Base-by-base conservation (phyloP, 2,888 invertebrate species). In the Glaucopsyche alexis region DNA sequence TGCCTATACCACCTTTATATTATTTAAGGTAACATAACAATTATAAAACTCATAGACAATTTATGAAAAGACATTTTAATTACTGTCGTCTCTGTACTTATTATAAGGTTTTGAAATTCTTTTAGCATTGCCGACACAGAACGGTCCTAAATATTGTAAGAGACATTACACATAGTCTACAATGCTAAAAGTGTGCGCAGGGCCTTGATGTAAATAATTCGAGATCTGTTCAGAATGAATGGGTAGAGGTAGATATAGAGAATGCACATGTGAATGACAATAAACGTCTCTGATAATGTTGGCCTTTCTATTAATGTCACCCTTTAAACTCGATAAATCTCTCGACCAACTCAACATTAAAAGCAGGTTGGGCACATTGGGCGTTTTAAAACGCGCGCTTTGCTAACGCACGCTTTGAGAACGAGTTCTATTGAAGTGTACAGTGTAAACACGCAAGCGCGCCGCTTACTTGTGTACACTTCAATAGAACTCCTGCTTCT, bases 251-350 rank as follows among this genome's bases (percentile, higher is more conserved):
- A 76, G 79, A 75, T 67, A 69, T 75, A 76, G 77, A 87, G 88
- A 83, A 83, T 86, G 91, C 91, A 91, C 90, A 88, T 85, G 91
- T 92, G 92, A 88, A 91, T 90, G 92, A 92, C 92, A 92, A 92
- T 92, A 92, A 92, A 87, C 85, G 84, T 85, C 85, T 90, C 85
- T 84, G 80, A 83, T 85, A 83, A 78, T 76, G 78, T 75, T 60
- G 66, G 45, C 73, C 74, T 78, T 79, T 79, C 11, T 14, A 29
- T 38, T 42, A 7, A 42, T 5, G 42, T 42, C 6, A 1, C 6
- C 29, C 29, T 29, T 29, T 29, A 29, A 29, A 29, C 29, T 29
- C 29, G 29, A 29, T 2, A 2, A 29, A 29, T 29, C 0, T 29
- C 29, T 29, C 1, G 29, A 29, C 29, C 29, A 29, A 29, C 29